Evolutionary conservation across 2,888 invertebrate species (phyloP).

Genomic region (Drosophila subquinaria): DNA sequence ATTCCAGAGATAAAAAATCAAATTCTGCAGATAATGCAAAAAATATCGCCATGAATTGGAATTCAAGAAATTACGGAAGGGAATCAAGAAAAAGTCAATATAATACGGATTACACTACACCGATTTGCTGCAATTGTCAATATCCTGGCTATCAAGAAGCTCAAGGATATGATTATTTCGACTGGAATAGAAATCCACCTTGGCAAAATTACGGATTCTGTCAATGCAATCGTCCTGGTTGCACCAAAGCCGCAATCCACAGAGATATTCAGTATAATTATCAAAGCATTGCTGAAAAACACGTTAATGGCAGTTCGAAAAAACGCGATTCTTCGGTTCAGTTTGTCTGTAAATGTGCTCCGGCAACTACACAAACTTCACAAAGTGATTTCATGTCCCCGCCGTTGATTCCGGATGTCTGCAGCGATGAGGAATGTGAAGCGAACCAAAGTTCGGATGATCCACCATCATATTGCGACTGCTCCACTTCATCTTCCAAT

Average conservation of each 20-base stretch:
- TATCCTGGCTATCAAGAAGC: not conserved
- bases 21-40: not conserved
- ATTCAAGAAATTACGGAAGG: not conserved
- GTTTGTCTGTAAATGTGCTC: not conserved
- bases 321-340: not conserved
- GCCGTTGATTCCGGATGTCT: not conserved
- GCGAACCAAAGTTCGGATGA: not conserved
- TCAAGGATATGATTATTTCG: not conserved
- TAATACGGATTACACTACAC: not conserved
- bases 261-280: not conserved
- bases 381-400: not conserved
- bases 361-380: conserved; percentile 12
- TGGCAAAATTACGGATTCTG: not conserved
- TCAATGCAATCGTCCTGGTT: conserved; percentile 5
- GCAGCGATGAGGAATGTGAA: not conserved
- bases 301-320: not conserved
- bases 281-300: not conserved
- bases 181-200: not conserved
- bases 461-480: not conserved
- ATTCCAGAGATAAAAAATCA: not conserved
- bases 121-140: not conserved
- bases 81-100: not conserved
- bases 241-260: not conserved
- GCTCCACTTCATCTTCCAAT: not conserved
- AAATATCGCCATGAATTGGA: not conserved